phyloP scores from a whole-genome alignment of 2,888 invertebrate genomes.

The Pseudoips prasinana region DNA sequence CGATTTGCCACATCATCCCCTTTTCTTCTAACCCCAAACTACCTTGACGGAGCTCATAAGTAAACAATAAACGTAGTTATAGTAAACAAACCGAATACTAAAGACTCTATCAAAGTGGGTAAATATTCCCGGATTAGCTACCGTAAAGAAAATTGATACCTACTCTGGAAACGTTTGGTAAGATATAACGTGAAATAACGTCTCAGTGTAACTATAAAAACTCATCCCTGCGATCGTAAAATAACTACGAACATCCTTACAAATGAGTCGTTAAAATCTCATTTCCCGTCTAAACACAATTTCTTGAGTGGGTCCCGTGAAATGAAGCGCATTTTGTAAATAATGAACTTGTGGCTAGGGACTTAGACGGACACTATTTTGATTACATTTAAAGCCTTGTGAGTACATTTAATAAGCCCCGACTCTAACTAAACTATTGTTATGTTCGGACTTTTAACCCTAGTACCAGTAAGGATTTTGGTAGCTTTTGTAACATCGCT shows the following conservation, averaged over 20 bases:
- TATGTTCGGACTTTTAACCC: too few relatives aligned
- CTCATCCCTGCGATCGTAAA: slow-evolving; percentile 22
- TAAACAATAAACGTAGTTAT: slow-evolving; percentile 24
- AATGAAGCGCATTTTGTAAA: slow-evolving; percentile 41
- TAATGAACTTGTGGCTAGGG: slow-evolving; percentile 34
- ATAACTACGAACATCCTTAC: slow-evolving; percentile 30
- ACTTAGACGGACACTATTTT: slow-evolving; percentile 16
- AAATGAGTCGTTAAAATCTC: slow-evolving; percentile 56
- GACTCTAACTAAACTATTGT: neutral
- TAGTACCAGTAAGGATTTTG: too few relatives aligned
- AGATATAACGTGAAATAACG: slow-evolving; percentile 23
- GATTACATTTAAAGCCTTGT: too few relatives aligned
- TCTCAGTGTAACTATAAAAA: slow-evolving; percentile 21
- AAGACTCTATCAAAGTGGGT: slow-evolving; percentile 11
- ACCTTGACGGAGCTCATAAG: slow-evolving; percentile 33
- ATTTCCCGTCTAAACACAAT: slow-evolving; percentile 45
- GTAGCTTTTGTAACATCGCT: too few relatives aligned
- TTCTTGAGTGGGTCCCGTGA: slow-evolving; percentile 40
- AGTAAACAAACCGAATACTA: slow-evolving; percentile 16
- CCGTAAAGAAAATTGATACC: slow-evolving; percentile 14
- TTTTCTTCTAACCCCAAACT: slow-evolving; percentile 25
- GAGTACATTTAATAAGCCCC: neutral
- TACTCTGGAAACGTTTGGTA: slow-evolving; percentile 16
- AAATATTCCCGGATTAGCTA: too few relatives aligned
- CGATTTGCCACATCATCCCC: slow-evolving; percentile 24